Percentiles rank a stretch among this genome's conserved stretches.
phyloP scores from a whole-genome alignment of 2,888 invertebrate genomes.

The Drosophila prostipennis region DNA sequence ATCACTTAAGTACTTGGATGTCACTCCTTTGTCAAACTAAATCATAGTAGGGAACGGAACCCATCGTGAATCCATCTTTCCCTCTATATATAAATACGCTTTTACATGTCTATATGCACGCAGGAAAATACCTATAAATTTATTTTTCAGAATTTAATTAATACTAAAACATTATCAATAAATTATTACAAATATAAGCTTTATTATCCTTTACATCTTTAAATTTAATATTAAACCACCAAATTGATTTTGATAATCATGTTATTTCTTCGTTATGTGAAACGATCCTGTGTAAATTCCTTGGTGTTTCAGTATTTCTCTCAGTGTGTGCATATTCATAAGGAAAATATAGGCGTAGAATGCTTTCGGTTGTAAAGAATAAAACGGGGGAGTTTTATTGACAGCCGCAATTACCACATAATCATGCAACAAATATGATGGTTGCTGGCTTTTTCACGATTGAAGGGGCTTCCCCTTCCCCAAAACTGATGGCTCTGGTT shows the following conservation, averaged over 20 bases:
- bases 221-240: background rate
- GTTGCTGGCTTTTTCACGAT: slow-evolving; percentile 36
- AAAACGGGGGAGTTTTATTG: slow-evolving; percentile 83
- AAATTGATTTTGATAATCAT: too few relatives aligned
- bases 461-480: slow-evolving; percentile 22
- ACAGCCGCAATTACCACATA: slow-evolving; percentile 83
- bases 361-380: slow-evolving; percentile 78
- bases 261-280: too few relatives aligned
- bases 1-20: slow-evolving; percentile 80
- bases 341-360: slow-evolving; percentile 74
- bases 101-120: slow-evolving; percentile 16
- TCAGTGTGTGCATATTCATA: slow-evolving; percentile 20
- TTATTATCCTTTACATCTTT: too few relatives aligned
- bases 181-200: too few relatives aligned
- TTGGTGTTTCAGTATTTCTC: background rate
- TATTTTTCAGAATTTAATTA: background rate
- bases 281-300: too few relatives aligned
- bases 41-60: slow-evolving; percentile 63
- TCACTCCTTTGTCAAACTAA: slow-evolving; percentile 80
- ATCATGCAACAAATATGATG: slow-evolving; percentile 81
- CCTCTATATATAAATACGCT: slow-evolving; percentile 2
- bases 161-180: too few relatives aligned
- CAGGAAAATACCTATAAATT: background rate
- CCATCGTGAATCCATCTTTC: slow-evolving; percentile 29
- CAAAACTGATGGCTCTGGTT: background rate